Evolutionary conservation across 2,113 vertebrate species (phyloP).

Genomic region (Corythaixoides concolor): DNA sequence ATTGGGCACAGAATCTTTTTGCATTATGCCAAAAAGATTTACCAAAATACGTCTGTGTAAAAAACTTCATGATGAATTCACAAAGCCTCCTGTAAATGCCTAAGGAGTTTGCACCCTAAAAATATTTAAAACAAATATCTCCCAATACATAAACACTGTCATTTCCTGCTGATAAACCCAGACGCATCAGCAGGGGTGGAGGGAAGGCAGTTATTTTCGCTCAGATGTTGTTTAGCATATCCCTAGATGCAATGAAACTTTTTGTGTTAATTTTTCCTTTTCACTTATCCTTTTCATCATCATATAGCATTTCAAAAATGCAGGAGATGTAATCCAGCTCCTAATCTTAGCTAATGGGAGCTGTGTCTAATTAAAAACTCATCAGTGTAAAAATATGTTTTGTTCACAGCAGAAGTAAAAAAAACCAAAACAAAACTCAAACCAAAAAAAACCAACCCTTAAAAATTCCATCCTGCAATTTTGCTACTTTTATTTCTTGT

Average conservation of each 20-base stretch:
- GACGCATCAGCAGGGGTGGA: constrained; percentile 34
- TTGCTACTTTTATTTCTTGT: constrained; percentile 27
- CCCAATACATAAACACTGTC: constrained; percentile 63
- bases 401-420: constrained; percentile 15
- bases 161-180: constrained; percentile 66
- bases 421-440: background rate
- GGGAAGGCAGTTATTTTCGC: constrained; percentile 52
- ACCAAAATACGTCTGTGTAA: background rate
- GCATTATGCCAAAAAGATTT: constrained; percentile 2
- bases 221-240: constrained; percentile 71
- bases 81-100: constrained; percentile 56
- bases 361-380: constrained; percentile 64
- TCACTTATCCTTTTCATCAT: constrained; percentile 53
- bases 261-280: constrained; percentile 31
- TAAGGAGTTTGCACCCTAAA: constrained; percentile 65
- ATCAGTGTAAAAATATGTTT: constrained; percentile 60
- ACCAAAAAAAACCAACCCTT: background rate
- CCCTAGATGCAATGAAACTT: constrained; percentile 53
- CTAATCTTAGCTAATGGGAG: constrained; percentile 61
- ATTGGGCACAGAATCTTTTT: background rate
- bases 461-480: constrained; percentile 28
- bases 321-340: constrained; percentile 51
- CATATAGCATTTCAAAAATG: constrained; percentile 58
- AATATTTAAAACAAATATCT: constrained; percentile 79
- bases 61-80: constrained; percentile 42